Evolutionary conservation across 2,113 vertebrate species (phyloP).

Genomic region (Seriola dumerili): DNA sequence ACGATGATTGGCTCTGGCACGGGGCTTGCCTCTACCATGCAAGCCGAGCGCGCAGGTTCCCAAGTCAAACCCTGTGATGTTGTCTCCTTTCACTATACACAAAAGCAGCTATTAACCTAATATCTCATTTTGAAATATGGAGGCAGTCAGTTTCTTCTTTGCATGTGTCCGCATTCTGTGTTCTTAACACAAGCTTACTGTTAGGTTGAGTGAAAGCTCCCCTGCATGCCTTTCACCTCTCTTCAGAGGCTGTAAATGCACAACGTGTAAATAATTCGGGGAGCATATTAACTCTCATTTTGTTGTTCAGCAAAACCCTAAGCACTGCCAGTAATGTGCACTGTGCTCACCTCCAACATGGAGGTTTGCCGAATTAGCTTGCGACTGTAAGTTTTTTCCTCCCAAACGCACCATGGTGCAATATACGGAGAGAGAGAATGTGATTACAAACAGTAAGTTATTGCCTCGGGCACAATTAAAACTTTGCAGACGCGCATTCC

Average conservation of each 20-base stretch:
- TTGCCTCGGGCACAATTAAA: constrained; percentile 98
- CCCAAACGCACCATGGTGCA: constrained; percentile 90
- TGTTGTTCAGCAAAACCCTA: constrained; percentile 91
- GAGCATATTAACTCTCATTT: constrained; percentile 94
- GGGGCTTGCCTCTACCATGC: constrained; percentile 52
- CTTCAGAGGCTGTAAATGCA: constrained; percentile 90
- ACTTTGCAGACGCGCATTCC: constrained; percentile 96
- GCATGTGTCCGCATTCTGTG: constrained; percentile 57
- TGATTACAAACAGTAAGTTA: constrained; percentile 99
- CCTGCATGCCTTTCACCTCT: constrained; percentile 65
- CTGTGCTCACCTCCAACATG: constrained; percentile 91
- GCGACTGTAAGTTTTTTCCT: constrained; percentile 90
- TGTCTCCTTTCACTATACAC: constrained; percentile 36
- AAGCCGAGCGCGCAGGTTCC: constrained; percentile 13
- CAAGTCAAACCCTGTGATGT: constrained; percentile 31
- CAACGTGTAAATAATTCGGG: constrained; percentile 93
- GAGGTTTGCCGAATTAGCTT: constrained; percentile 93
- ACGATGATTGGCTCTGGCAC: constrained; percentile 77
- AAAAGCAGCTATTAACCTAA: constrained; percentile 50
- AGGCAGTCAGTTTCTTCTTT: constrained; percentile 34
- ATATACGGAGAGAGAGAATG: constrained; percentile 93
- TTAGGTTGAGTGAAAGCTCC: constrained; percentile 67
- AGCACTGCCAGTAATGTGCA: constrained; percentile 90
- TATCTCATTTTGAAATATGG: constrained; percentile 60
- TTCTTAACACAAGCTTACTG: constrained; percentile 47